Percentiles rank a stretch among this genome's conserved stretches.
Evolutionary conservation across 92 coral and sea anemone species (phyloP).

Genomic region (Montipora capitata): DNA sequence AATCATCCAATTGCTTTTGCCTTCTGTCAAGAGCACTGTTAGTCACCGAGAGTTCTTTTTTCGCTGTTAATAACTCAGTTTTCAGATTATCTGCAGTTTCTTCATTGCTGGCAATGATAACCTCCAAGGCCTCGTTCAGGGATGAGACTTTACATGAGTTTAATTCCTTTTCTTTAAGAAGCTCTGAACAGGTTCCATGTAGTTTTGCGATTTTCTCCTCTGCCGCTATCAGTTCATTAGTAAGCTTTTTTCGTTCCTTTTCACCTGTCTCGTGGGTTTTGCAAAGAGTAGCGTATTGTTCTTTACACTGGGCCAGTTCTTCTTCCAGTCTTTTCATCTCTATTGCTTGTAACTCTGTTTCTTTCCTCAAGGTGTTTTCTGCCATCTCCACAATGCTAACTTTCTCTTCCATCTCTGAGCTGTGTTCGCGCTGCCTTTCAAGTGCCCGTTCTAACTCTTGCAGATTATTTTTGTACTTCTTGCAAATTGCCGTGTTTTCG

Average conservation of each 20-base stretch:
- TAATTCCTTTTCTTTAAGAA: slow-evolving; percentile 76
- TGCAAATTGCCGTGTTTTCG: slow-evolving; percentile 80
- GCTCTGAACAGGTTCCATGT: slow-evolving; percentile 82
- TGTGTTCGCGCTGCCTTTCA: slow-evolving; percentile 81
- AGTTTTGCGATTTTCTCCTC: slow-evolving; percentile 84
- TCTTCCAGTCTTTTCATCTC: slow-evolving; percentile 85
- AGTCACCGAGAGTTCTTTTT: slow-evolving; percentile 82
- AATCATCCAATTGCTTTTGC: slow-evolving; percentile 81
- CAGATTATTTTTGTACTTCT: slow-evolving; percentile 76
- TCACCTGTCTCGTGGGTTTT: slow-evolving; percentile 76
- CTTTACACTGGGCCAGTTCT: slow-evolving; percentile 70
- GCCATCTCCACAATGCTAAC: slow-evolving; percentile 77
- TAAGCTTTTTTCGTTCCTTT: slow-evolving; percentile 73
- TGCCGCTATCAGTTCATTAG: slow-evolving; percentile 76
- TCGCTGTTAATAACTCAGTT: slow-evolving; percentile 71
- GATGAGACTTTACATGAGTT: slow-evolving; percentile 75
- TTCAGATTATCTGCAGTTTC: slow-evolving; percentile 76
- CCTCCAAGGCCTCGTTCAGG: slow-evolving; percentile 86
- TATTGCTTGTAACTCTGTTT: slow-evolving; percentile 76
- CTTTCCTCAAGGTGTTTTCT: slow-evolving; percentile 77
- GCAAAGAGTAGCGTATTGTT: slow-evolving; percentile 49
- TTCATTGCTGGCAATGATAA: slow-evolving; percentile 74
- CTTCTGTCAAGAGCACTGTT: slow-evolving; percentile 79
- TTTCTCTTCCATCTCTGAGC: slow-evolving; percentile 82
- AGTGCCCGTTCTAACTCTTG: slow-evolving; percentile 84